Evolutionary conservation across 2,113 vertebrate genomes (phyloP).

Genomic region (Laticauda colubrina): DNA sequence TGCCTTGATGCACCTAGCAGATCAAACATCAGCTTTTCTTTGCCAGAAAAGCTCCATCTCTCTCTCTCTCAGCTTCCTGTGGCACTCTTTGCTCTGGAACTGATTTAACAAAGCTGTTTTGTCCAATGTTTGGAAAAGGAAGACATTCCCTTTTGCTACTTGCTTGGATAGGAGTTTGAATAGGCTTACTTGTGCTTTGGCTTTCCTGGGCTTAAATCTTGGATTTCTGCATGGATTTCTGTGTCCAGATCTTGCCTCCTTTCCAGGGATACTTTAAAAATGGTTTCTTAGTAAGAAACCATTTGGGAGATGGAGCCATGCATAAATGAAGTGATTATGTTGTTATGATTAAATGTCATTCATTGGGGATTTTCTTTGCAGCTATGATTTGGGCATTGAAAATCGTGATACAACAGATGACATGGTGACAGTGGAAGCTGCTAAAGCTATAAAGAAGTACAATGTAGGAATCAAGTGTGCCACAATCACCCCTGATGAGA

Average conservation of each 20-base stretch:
- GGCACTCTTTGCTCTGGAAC: neutral
- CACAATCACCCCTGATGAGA: constrained; percentile 97
- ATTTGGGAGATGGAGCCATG: neutral
- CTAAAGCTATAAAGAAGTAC: constrained; percentile 88
- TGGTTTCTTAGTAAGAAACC: neutral
- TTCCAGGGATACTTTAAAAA: neutral
- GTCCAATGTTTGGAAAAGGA: neutral
- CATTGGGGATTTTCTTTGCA: constrained; percentile 53
- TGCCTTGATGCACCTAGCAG: neutral
- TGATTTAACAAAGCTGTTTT: neutral
- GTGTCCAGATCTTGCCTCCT: neutral
- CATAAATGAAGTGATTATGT: neutral
- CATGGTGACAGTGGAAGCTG: constrained; percentile 89
- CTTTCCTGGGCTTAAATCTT: neutral
- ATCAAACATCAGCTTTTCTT: neutral
- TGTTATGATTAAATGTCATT: neutral
- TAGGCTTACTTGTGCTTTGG: neutral
- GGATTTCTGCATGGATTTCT: neutral
- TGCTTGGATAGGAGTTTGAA: neutral
- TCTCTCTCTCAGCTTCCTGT: neutral
- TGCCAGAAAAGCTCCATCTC: neutral
- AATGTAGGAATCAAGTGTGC: constrained; percentile 94
- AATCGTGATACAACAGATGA: constrained; percentile 89
- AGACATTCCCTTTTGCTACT: neutral
- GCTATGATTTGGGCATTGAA: constrained; percentile 94